Evolutionary conservation across 2,113 vertebrate species (phyloP).

Genomic region (Proterorhinus semilunaris): DNA sequence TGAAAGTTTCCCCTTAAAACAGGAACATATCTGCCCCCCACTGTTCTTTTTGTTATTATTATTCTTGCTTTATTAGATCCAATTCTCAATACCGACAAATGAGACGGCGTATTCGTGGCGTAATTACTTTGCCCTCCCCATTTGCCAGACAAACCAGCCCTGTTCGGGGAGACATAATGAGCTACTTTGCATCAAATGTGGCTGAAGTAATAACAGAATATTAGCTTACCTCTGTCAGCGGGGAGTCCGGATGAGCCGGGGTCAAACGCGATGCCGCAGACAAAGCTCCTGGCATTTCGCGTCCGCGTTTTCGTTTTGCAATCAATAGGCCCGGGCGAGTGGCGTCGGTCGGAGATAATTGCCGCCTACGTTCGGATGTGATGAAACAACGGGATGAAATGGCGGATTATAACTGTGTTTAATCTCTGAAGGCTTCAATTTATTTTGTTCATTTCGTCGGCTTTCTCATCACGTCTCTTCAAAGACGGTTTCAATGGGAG

Average conservation of each 20-base stretch:
- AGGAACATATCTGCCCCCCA: slow-evolving; percentile 24
- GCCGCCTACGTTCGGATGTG: slow-evolving; percentile 25
- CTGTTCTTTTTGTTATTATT: slow-evolving; percentile 23
- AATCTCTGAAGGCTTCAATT: slow-evolving; percentile 18
- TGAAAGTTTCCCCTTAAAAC: slow-evolving; percentile 30
- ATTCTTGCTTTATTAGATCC: slow-evolving; percentile 46
- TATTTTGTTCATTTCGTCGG: slow-evolving; percentile 14
- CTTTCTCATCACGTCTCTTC: slow-evolving; percentile 7
- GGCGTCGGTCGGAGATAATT: slow-evolving; percentile 29
- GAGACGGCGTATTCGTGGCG: slow-evolving; percentile 36
- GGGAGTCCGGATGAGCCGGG: slow-evolving; percentile 34
- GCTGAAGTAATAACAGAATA: slow-evolving; percentile 62
- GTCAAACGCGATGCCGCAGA: slow-evolving; percentile 45
- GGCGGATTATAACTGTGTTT: slow-evolving; percentile 11
- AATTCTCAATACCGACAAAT: slow-evolving; percentile 48
- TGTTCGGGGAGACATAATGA: slow-evolving; percentile 47
- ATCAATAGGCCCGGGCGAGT: slow-evolving; percentile 40
- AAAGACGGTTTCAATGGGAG: not conserved
- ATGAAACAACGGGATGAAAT: slow-evolving; percentile 27
- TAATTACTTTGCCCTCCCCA: slow-evolving; percentile 57
- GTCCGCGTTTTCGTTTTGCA: slow-evolving; percentile 14
- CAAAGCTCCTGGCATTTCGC: slow-evolving; percentile 23
- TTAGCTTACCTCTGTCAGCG: slow-evolving; percentile 57
- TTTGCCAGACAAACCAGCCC: slow-evolving; percentile 53
- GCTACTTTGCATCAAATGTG: slow-evolving; percentile 51